These are phyloP conservation scores for Nannobrachium achirus DNA, from an alignment of 2,113 vertebrate genomes.

Conservation along the genomic window DNA sequence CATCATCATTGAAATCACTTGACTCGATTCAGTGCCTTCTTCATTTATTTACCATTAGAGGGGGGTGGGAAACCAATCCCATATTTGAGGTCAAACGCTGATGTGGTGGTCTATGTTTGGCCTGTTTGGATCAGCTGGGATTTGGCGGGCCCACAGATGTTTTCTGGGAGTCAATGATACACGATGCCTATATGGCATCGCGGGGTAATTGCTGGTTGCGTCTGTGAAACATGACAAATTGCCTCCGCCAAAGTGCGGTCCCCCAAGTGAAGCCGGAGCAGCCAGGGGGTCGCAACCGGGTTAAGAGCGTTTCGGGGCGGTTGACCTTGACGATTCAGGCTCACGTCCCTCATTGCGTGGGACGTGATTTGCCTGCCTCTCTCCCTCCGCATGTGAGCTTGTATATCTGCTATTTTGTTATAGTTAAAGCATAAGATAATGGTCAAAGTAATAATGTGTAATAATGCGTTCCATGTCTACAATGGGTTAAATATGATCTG, in stretches of 20 bases:
- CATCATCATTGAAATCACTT: constrained; percentile 12
- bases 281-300: constrained; percentile 58
- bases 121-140: constrained; percentile 67
- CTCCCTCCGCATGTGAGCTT: too few species aligned
- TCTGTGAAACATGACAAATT: constrained; percentile 71
- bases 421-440: too few species aligned
- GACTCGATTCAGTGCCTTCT: not conserved
- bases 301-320: constrained; percentile 67
- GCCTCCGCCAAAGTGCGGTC: constrained; percentile 55
- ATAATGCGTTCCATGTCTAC: too few species aligned
- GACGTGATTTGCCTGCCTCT: too few species aligned
- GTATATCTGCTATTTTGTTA: too few species aligned
- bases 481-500: too few species aligned
- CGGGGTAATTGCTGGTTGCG: constrained; percentile 72
- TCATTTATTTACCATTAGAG: constrained; percentile 39
- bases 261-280: constrained; percentile 62
- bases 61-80: not conserved
- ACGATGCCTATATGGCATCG: constrained; percentile 68
- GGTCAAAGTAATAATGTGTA: too few species aligned
- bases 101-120: constrained; percentile 55
- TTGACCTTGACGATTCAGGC: constrained; percentile 71
- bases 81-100: constrained; percentile 59
- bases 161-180: constrained; percentile 71
- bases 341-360: constrained; percentile 27
- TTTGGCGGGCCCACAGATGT: constrained; percentile 60